phyloP scores from a whole-genome alignment of 2,888 invertebrate genomes.

The Drosophila pseudotakahashii region DNA sequence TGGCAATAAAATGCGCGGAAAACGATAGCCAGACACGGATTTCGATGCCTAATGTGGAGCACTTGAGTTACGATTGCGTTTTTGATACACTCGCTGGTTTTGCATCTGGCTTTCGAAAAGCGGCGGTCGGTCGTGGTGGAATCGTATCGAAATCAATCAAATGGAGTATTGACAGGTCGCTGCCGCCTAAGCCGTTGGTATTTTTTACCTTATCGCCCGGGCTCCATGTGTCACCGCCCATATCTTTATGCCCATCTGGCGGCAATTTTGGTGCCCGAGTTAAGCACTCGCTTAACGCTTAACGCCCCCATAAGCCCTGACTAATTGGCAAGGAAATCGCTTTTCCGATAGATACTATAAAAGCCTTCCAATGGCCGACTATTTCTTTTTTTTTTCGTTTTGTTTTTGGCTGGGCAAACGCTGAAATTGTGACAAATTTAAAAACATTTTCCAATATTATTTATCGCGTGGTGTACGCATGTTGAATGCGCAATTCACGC shows the following conservation, averaged over 20 bases:
- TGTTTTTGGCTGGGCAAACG: constrained; percentile 18
- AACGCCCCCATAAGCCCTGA: constrained; percentile 66
- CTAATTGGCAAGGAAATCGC: constrained; percentile 71
- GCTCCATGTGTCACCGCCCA: constrained; percentile 36
- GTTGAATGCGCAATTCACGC: constrained; percentile 66
- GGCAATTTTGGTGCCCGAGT: constrained; percentile 41
- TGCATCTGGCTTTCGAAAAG: constrained; percentile 28
- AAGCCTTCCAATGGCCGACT: constrained; percentile 25
- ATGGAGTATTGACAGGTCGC: constrained; percentile 69
- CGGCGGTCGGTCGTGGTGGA: constrained; percentile 6
- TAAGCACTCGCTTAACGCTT: constrained; percentile 55
- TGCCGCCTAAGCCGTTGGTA: constrained; percentile 56
- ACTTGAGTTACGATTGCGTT: constrained; percentile 43
- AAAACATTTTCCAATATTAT: constrained; percentile 61
- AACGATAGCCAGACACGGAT: constrained; percentile 45
- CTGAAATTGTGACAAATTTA: constrained; percentile 68
- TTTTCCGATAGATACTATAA: constrained; percentile 47
- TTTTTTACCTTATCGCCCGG: constrained; percentile 58
- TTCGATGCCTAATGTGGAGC: constrained; percentile 39
- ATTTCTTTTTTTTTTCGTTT: background rate
- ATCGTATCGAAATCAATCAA: constrained; percentile 50
- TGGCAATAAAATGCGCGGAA: constrained; percentile 52
- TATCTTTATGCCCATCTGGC: constrained; percentile 68
- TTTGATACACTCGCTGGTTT: constrained; percentile 15
- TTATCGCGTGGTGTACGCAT: constrained; percentile 69